phyloP scores from a whole-genome alignment of 2,888 invertebrate species.

The Callosobruchus maculatus region DNA sequence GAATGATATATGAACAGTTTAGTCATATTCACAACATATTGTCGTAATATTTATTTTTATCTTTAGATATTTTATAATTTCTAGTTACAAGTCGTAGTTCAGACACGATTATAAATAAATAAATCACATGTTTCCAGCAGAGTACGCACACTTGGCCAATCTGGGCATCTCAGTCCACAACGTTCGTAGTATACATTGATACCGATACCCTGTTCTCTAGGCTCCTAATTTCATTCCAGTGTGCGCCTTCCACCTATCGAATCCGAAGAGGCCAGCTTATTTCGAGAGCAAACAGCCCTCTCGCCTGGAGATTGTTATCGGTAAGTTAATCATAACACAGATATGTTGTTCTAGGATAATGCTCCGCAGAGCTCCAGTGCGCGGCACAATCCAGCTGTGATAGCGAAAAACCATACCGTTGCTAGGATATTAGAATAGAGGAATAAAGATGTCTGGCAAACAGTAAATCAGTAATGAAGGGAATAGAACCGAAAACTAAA shows the following conservation, averaged over 20 bases:
- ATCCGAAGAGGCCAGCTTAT: not conserved
- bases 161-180: not conserved
- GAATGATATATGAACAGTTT: too few relatives aligned
- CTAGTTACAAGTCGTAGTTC: too few relatives aligned
- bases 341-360: not conserved
- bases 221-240: not conserved
- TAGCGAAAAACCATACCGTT: not conserved
- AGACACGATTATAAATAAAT: too few relatives aligned
- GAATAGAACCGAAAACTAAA: too few relatives aligned
- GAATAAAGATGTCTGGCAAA: too few relatives aligned
- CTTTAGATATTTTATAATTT: too few relatives aligned
- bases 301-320: not conserved
- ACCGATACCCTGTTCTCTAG: too few relatives aligned
- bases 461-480: too few relatives aligned
- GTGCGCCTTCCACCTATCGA: not conserved
- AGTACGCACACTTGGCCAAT: not conserved
- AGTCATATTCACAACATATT: too few relatives aligned
- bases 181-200: not conserved
- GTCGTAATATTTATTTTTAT: too few relatives aligned
- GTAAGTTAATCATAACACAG: not conserved
- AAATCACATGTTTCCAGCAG: too few relatives aligned
- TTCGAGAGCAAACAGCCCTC: not conserved
- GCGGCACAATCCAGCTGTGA: not conserved
- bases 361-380: not conserved
- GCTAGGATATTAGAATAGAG: too few relatives aligned